Conservation (phyloP, 1,140 invertebrate species). For the Pseudomyrmex cubaensis region DNA sequence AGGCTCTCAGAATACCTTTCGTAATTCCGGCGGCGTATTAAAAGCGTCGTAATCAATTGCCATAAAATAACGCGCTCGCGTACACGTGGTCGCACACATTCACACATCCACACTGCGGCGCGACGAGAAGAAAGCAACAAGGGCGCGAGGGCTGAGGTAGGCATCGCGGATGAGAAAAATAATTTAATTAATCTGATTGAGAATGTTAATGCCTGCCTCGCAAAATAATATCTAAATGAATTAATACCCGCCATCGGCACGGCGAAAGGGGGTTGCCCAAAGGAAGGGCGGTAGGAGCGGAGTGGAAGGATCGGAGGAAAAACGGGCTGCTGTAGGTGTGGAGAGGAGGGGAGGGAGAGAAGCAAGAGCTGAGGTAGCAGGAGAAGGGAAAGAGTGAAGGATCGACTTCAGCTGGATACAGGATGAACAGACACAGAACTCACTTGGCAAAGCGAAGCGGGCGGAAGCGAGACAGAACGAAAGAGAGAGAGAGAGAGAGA, state of each 20-base stretch:
- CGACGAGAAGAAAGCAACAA: slow-evolving; percentile 25
- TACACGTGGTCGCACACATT: slow-evolving; percentile 2
- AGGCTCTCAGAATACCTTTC: background rate
- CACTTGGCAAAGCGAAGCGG: slow-evolving; percentile 55
- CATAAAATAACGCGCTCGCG: slow-evolving; percentile 33
- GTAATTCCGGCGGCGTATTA: slow-evolving; percentile 28
- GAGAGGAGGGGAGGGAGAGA: background rate
- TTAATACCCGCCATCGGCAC: slow-evolving; percentile 78
- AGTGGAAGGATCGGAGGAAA: slow-evolving; percentile 43
- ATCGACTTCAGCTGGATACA: slow-evolving; percentile 60
- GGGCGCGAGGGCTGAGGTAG: background rate
- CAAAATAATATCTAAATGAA: slow-evolving; percentile 84
- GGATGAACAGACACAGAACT: slow-evolving; percentile 73
- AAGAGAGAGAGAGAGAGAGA: slow-evolving; percentile 42
- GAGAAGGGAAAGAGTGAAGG: slow-evolving; percentile 67
- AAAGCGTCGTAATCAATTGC: slow-evolving; percentile 51
- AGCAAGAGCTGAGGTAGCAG: slow-evolving; percentile 28
- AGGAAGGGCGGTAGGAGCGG: slow-evolving; percentile 49
- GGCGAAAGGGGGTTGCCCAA: slow-evolving; percentile 66
- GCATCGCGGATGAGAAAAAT: slow-evolving; percentile 71
- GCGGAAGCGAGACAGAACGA: slow-evolving; percentile 61
- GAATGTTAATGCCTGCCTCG: slow-evolving; percentile 81
- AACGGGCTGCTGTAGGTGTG: slow-evolving; percentile 30
- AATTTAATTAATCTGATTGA: slow-evolving; percentile 85
- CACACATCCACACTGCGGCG: background rate